These are phyloP conservation scores for Vidua chalybeata DNA, from an alignment of 2,113 vertebrate genomes.

Conservation along the genomic window DNA sequence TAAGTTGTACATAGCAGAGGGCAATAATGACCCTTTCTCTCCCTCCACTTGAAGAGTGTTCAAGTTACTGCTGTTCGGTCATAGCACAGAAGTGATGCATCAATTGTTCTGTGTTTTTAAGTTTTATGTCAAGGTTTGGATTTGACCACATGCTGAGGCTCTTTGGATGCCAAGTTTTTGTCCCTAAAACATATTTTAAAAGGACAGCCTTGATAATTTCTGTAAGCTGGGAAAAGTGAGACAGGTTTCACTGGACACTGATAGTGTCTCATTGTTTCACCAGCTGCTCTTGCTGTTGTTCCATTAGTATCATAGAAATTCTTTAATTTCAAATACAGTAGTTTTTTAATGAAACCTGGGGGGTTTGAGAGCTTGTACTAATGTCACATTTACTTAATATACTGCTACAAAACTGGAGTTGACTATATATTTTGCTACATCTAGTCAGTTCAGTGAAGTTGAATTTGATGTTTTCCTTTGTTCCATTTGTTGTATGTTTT, in stretches of 20 bases:
- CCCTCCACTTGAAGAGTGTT: neutral
- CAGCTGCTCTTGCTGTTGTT: neutral
- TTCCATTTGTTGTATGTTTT: neutral
- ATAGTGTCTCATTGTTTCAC: neutral
- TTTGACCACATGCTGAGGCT: neutral
- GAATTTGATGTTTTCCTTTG: neutral
- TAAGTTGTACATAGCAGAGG: neutral
- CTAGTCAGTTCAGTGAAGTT: neutral
- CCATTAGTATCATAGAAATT: neutral
- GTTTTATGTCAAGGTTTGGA: neutral
- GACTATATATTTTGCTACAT: neutral
- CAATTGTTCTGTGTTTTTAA: neutral
- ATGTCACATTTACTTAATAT: neutral
- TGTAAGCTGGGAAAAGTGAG: neutral
- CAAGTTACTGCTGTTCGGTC: neutral
- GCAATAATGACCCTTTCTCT: neutral
- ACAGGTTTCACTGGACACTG: neutral
- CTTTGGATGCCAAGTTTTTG: neutral
- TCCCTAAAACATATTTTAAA: neutral
- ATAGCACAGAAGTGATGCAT: neutral
- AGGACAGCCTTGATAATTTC: neutral
- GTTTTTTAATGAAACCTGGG: neutral
- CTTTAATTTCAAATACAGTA: neutral
- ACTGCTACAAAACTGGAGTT: neutral
- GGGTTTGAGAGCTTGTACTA: neutral